These are phyloP conservation scores for Spheniscus humboldti DNA, from an alignment of 2,797 vertebrate genomes.

Conservation along the genomic window DNA sequence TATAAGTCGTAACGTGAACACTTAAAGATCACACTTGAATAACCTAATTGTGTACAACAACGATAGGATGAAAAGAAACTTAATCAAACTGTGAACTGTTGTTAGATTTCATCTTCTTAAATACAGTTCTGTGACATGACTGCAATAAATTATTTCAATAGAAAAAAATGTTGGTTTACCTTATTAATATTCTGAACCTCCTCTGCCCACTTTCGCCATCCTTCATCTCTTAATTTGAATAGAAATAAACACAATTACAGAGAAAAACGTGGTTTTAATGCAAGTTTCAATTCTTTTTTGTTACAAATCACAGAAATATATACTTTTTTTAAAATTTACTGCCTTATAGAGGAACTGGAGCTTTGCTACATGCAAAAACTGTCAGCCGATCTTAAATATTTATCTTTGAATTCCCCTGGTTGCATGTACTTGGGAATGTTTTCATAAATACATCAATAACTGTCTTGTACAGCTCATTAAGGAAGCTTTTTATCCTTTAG, in stretches of 20 bases:
- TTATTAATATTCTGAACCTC: conserved; percentile 29
- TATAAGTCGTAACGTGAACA: conserved; percentile 23
- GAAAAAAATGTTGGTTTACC: neutral
- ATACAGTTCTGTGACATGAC: neutral
- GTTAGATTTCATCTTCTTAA: conserved; percentile 17
- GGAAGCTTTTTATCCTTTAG: conserved; percentile 70
- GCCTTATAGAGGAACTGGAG: neutral
- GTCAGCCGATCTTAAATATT: conserved; percentile 61
- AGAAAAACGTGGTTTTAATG: neutral
- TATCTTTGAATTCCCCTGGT: conserved; percentile 63
- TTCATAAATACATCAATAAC: conserved; percentile 73
- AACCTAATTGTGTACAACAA: conserved; percentile 42
- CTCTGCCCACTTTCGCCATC: neutral
- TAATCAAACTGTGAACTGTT: conserved; percentile 33
- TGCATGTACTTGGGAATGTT: conserved; percentile 63
- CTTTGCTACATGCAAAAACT: conserved; percentile 9
- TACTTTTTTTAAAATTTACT: neutral
- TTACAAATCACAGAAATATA: neutral
- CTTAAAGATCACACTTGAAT: conserved; percentile 47
- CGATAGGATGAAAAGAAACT: conserved; percentile 35
- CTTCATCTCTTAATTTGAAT: conserved; percentile 6
- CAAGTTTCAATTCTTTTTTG: neutral
- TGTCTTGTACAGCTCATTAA: conserved; percentile 72
- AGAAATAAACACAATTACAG: neutral
- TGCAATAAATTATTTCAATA: conserved; percentile 5